These are phyloP conservation scores for Meiosimyza decipiens DNA, from an alignment of 2,888 invertebrate species.

Conservation along the genomic window DNA sequence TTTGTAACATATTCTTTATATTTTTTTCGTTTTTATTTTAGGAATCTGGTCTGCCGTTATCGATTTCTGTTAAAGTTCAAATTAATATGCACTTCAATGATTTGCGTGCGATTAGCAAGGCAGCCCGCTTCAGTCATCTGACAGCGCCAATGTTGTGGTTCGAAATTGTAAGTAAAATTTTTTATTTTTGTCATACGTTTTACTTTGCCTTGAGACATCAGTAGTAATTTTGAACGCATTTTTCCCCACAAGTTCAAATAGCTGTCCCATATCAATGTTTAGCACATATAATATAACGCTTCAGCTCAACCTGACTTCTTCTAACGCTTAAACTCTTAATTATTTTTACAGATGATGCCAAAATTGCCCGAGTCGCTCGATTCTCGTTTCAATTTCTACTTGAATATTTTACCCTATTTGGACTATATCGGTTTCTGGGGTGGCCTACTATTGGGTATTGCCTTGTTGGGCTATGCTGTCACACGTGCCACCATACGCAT, in stretches of 20 bases:
- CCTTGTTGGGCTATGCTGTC: slow-evolving; percentile 59
- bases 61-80: slow-evolving; percentile 83
- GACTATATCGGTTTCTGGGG: slow-evolving; percentile 68
- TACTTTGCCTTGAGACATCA: too few relatives aligned
- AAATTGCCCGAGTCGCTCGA: slow-evolving; percentile 73
- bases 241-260: too few relatives aligned
- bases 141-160: slow-evolving; percentile 88
- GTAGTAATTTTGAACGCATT: too few relatives aligned
- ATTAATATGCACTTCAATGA: slow-evolving; percentile 86
- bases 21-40: slow-evolving; percentile 53
- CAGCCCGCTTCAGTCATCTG: slow-evolving; percentile 76
- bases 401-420: slow-evolving; percentile 76
- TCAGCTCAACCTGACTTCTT: neutral
- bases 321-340: too few relatives aligned
- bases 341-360: slow-evolving; percentile 74
- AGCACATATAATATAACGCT: neutral
- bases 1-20: neutral
- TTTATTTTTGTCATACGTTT: neutral
- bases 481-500: slow-evolving; percentile 60
- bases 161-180: slow-evolving; percentile 81
- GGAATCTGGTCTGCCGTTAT: slow-evolving; percentile 82
- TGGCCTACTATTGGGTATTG: slow-evolving; percentile 55
- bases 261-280: too few relatives aligned
- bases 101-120: slow-evolving; percentile 74
- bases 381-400: slow-evolving; percentile 77